phyloP scores from a whole-genome alignment of 2,888 invertebrate species.

The Pherbina coryleti region DNA sequence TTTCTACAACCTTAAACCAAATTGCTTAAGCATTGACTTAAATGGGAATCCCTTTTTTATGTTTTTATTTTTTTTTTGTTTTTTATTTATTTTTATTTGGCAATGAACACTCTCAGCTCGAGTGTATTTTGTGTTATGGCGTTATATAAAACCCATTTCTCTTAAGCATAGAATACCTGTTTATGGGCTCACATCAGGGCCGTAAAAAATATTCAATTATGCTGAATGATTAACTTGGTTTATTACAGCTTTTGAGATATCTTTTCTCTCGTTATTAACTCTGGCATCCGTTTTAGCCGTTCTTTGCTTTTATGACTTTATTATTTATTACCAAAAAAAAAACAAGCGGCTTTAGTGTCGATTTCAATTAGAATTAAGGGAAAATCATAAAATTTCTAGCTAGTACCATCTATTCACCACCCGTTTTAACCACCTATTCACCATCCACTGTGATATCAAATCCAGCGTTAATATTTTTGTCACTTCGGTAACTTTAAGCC shows the following conservation, averaged over 20 bases:
- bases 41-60: not conserved
- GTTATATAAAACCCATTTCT: not conserved
- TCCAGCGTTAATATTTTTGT: no score
- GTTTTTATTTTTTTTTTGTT: not conserved
- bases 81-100: not conserved
- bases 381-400: slow-evolving; percentile 60
- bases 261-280: not conserved
- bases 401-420: slow-evolving; percentile 45
- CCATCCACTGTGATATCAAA: no score
- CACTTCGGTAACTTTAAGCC: no score
- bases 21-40: no score
- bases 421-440: no score
- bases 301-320: slow-evolving; percentile 65
- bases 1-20: no score
- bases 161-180: slow-evolving; percentile 9
- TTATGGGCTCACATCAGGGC: not conserved
- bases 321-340: slow-evolving; percentile 61
- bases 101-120: not conserved
- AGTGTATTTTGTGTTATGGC: not conserved
- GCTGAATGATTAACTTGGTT: slow-evolving; percentile 65
- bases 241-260: slow-evolving; percentile 44
- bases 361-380: slow-evolving; percentile 67
- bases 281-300: slow-evolving; percentile 36
- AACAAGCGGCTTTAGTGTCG: slow-evolving; percentile 47
- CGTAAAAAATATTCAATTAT: slow-evolving; percentile 65